Base-by-base conservation (phyloP, 2,888 invertebrate genomes). In the Rhingia rostrata region DNA sequence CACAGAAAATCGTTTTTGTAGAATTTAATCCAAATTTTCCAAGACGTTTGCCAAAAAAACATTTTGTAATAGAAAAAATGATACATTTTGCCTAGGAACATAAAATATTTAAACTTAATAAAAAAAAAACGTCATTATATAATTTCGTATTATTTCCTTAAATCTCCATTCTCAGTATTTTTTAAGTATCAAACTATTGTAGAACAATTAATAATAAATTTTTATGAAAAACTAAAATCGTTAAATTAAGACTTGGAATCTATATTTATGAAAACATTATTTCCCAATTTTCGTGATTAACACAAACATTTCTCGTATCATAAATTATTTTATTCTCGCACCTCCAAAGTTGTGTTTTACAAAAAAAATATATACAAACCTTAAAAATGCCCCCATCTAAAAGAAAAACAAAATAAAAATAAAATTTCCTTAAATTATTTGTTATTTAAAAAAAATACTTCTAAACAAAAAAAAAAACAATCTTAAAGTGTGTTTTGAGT, bases 401-500 rank as follows among this genome's bases (percentile, higher is more conserved):
- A 56, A 66, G 33, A 61, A 41, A 49, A 43, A 6, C 4, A 43
- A 63, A 54, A 41, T 7, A 35, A 54, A 39, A 60, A n/a, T 43
- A 37, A 54, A 77, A 61, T 51, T 41, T 53, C 39, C 47, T 61
- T 33, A 63, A 80, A 35, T 63, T 70, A 49, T 70, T 54, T 45
- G n/a, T 73, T 73, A 56, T 58, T 66, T 79, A 54, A 78, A 58
- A 86, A 58, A 70, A 86, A 84, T 9, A 78, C 49, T 60, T 41
- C 78, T 63, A 54, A 75, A 86, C 53, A 66, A 77, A 43, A 69
- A 61, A 58, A 72, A 66, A 70, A 81, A 73, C 54, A 78, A 75
- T 80, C 90, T 90, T 90, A 90, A 90, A 91, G 91, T 91, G 90
- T 91, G 90, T 91, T 91, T 91, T 90, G 84, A 90, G 90, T 90